Evolutionary conservation across 2,797 vertebrate species (phyloP), one percentile per base, ranked within the genome.

Genomic region (Protonibea diacanthus): DNA sequence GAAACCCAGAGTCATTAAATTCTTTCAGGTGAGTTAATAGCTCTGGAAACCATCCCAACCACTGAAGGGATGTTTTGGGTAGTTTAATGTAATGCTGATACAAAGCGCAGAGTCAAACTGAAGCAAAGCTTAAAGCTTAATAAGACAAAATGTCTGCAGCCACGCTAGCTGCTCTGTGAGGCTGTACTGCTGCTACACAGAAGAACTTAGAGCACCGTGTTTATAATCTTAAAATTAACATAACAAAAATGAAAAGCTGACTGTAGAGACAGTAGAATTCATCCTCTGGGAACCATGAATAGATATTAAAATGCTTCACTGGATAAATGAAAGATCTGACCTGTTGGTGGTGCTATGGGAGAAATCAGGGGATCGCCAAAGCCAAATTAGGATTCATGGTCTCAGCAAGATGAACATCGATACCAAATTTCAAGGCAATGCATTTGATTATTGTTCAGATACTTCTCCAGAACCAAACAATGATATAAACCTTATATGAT

Each of bases 1-100:
- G 48, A 71, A 63, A 71, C 23, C 29, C 48, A 11, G 52, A 18
- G 33, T 68, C 47, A 67, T 62, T 74, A 15, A 47, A 48, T 56
- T 71, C 2, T 59, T 42, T 57, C 25, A 58, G 20, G 5, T 29
- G 20, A 40, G 67, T 14, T 12, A 44, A 55, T 57, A n/a, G 38
- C 15, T 45, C 18, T 44, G 2, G 2, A 66, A 52, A 53, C 6
- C 2, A 62, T 52, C 15, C 45, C 15, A 61, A 38, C 17, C 13
- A 11, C 52, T 71, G 12, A 56, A 45, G 59, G 18, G 13, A 51
- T 21, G 5, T 2, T 21, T n/a, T 33, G 1, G 11, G 27, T 21
- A 17, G 14, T 23, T 38, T 13, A 40, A 59, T 40, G 33, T 6
- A 60, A 40, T 3, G 33, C 57, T 21, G 38, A 4, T 42, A n/a